Evolutionary conservation across 2,888 invertebrate species (phyloP), one percentile per base, ranked within the genome.

Genomic region (Tetropium fuscum): DNA sequence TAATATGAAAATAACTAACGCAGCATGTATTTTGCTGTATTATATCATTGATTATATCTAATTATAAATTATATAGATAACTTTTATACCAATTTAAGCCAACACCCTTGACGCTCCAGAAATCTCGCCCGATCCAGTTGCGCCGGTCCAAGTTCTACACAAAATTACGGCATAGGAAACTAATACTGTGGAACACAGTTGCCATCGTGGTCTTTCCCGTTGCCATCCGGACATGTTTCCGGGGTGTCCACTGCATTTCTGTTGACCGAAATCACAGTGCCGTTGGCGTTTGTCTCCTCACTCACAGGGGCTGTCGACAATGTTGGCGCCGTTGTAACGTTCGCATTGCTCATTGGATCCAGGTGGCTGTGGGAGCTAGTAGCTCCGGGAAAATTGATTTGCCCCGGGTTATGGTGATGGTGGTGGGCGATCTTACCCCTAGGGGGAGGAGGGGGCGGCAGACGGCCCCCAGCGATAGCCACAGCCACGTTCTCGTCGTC

Each of bases 161-260:
- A n/a, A n/a, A n/a, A n/a, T n/a, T n/a, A n/a, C n/a, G n/a, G n/a
- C n/a, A n/a, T n/a, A n/a, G n/a, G 15, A 2, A 34, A 34, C 25
- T 48, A 48, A 48, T 22, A 48, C 22, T 36, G 36, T 6, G 48
- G 48, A 5, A 48, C 48, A n/a, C 48, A 48, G 4, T 48, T 22
- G 22, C 48, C 48, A 38, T 48, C 38, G 7, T 22, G 36, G 15
- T 48, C 48, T 16, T 36, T 48, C 16, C 38, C 48, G 13, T 22
- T 48, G 4, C 48, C 48, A 13, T 48, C 22, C 1, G 48, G 48
- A 22, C 48, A 48, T 10, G 25, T 48, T 22, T 48, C 48, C 10
- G 48, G 48, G 22, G 19, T 20, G 22, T 48, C 48, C 15, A 48
- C 48, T 7, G 48, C 36, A 16, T 48, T 48, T 22, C 48, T 48